phyloP scores from a whole-genome alignment of 2,888 invertebrate genomes.

The Saturnia japonica region DNA sequence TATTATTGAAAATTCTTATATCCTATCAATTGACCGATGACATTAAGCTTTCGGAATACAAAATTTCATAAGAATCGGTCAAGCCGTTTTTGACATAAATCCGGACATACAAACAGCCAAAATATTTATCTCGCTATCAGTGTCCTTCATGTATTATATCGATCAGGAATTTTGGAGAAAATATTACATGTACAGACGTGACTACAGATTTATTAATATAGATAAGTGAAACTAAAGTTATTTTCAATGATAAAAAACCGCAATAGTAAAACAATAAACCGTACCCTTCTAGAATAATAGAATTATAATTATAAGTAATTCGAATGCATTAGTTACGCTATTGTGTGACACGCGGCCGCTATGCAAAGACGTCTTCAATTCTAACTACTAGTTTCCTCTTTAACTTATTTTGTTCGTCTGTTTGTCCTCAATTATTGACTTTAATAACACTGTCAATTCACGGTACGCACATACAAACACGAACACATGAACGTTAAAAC shows the following conservation, averaged over 20 bases:
- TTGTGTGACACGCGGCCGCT: slow-evolving; percentile 27
- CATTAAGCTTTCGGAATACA: too few relatives aligned
- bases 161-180: too few relatives aligned
- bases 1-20: too few relatives aligned
- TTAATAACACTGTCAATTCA: slow-evolving; percentile 64
- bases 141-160: too few relatives aligned
- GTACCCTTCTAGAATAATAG: not conserved
- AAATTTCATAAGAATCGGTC: too few relatives aligned
- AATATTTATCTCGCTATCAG: too few relatives aligned
- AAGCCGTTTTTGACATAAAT: too few relatives aligned
- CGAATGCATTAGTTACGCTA: slow-evolving; percentile 8
- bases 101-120: too few relatives aligned
- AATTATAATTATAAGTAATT: slow-evolving; percentile 1
- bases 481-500: not conserved
- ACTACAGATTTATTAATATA: too few relatives aligned
- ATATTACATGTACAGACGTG: too few relatives aligned
- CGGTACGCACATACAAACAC: slow-evolving; percentile 41
- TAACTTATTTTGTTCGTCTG: slow-evolving; percentile 59
- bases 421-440: slow-evolving; percentile 68
- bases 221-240: not conserved
- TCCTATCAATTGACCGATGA: too few relatives aligned
- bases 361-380: slow-evolving; percentile 39
- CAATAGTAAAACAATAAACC: not conserved
- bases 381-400: slow-evolving; percentile 62
- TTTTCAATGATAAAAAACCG: not conserved